phyloP scores from a whole-genome alignment of 2,797 vertebrate species.

The Triplophysa yarkandensis region DNA sequence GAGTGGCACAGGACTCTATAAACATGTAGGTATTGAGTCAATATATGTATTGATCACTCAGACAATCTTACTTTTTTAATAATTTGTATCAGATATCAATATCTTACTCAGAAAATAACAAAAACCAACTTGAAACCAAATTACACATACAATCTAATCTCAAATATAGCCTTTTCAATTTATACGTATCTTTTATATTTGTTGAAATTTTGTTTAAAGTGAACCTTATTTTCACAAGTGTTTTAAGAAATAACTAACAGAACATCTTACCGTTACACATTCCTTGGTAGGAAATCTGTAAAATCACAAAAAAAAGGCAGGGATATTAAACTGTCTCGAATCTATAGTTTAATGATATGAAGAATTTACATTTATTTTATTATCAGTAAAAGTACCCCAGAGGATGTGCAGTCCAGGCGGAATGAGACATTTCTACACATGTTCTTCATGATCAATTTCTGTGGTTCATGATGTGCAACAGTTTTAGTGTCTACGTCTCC shows the following conservation, averaged over 20 bases:
- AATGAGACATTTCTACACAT: background rate
- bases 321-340: no score
- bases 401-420: background rate
- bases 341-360: no score
- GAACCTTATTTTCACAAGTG: background rate
- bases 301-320: background rate
- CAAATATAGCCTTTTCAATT: background rate
- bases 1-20: background rate
- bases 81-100: no score
- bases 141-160: background rate
- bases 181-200: background rate
- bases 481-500: background rate
- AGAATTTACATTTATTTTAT: conserved; percentile 2
- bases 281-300: background rate
- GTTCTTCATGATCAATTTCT: conserved; percentile 20
- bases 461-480: background rate
- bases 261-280: background rate
- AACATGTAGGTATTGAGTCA: background rate
- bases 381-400: background rate
- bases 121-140: background rate
- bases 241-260: background rate
- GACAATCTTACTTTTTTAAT: background rate
- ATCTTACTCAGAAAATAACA: background rate
- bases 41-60: background rate
- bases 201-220: background rate